Evolutionary conservation across 64 coral and sea anemone genomes (phyloP), one percentile per base, ranked within the genome.

Genomic region (Montipora capricornis): DNA sequence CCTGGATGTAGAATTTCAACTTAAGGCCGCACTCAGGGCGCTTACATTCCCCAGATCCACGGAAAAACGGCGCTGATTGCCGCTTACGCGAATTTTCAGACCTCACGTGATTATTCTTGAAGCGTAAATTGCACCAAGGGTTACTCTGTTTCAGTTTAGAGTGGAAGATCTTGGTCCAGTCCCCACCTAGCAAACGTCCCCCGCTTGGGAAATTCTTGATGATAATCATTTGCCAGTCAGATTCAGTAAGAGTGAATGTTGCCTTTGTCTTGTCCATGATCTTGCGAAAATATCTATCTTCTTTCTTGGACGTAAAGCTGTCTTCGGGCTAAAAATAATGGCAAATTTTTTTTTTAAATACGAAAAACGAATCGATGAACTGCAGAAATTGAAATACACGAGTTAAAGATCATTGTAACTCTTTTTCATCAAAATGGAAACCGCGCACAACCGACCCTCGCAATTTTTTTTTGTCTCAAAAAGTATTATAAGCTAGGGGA

Each of bases 81-180:
- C 7, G 8, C 44, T 76, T 76, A 12, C 74, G 74, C 5, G 74
- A 76, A 37, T 76, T 76, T 47, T 11, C 44, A 5, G 74, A 71
- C 14, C 68, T 71, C 19, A 71, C 68, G 68, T 71, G 68, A 15
- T 71, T 71, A 19, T 71, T 71, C 13, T 76, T 76, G 37, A 76
- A 76, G 44, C 74, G 74, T 20, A 76, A 76, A 47, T 6, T 76
- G 74, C 74, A 76, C 74, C 74, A 76, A 12, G 74, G 74, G 37
- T 76, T 76, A 37, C 74, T 76, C 6, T 46, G 26, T 13, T 47
- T 76, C 22, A 76, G 12, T 45, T 47, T 47, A 47, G 29, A 47
- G 29, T 76, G 20, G 47, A 76, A 76, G 8, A 76, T 76, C 12
- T 12, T 76, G 29, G 74, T 76, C 74, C 74, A 76, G 0, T 44